Evolutionary conservation across 2,888 invertebrate species (phyloP), one percentile per base, ranked within the genome.

Genomic region (Phengaris arion): DNA sequence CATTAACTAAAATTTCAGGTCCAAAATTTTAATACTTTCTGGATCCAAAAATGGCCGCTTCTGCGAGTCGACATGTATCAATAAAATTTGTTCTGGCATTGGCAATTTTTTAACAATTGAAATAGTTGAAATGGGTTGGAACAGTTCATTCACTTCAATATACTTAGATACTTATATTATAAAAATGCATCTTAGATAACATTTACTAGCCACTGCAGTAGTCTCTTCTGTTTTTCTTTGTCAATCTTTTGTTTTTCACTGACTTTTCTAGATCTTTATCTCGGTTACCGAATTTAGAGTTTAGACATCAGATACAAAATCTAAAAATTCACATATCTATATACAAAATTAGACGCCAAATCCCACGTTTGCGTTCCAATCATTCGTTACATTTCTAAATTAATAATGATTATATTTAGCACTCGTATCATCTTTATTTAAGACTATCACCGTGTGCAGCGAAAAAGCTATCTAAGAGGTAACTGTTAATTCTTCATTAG

Each of bases 361-460:
- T 78, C 82, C 82, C 82, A 82, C 83, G 81, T 80, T 78, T 78
- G 80, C 78, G 80, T 77, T 80, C 80, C 79, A 76, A 75, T 77
- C 82, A 76, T 74, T 77, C 80, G 81, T 80, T 81, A 79, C 80
- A 77, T 78, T 81, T 82, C 82, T 84, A 83, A 82, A 83, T 82
- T 82, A 82, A 85, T 80, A 82, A 78, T 78, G 75, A 64, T 81
- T 84, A 84, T 83, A 83, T 84, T 83, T 84, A 83, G 83, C 78
- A 76, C 78, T 80, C 83, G 81, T 81, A 35, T 85, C 84, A 84
- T 83, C 79, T 82, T 82, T 83, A 84, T 85, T 83, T 82, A 82
- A 83, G 82, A 82, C 80, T 78, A 81, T 80, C 79, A 79, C 81
- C 83, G 84, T 84, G 83, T 82, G 84, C 84, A 84, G 77, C 77